These are phyloP conservation scores for Erebia palarica DNA, from an alignment of 2,888 invertebrate genomes.

Conservation along the genomic window DNA sequence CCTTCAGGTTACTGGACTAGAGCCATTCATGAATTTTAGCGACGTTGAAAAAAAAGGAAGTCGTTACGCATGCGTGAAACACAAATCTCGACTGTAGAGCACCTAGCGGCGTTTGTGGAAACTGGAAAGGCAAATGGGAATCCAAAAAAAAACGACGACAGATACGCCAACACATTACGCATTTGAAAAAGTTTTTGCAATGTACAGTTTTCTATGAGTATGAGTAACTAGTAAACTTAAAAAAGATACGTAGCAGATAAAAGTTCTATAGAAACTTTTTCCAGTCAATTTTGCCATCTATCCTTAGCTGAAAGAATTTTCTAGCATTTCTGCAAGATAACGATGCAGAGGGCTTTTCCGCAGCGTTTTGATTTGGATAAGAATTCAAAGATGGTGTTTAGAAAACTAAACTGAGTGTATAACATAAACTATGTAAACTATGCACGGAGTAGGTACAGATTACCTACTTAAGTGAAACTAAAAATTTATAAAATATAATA, in stretches of 20 bases:
- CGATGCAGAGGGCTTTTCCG: neutral
- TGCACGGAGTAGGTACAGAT: too few relatives aligned
- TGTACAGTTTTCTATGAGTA: neutral
- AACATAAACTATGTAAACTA: too few relatives aligned
- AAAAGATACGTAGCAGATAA: too few relatives aligned
- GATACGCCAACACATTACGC: too few relatives aligned
- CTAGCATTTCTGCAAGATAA: neutral
- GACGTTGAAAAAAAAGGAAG: slow-evolving; percentile 62
- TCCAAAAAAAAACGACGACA: neutral
- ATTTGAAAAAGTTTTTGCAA: neutral
- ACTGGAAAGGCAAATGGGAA: neutral
- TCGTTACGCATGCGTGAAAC: slow-evolving; percentile 68
- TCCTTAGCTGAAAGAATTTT: neutral
- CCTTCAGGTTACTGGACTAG: slow-evolving; percentile 62
- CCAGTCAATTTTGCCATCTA: neutral
- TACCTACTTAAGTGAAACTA: too few relatives aligned
- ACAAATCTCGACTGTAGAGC: slow-evolving; percentile 44
- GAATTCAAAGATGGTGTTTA: slow-evolving; percentile 3
- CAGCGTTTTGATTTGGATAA: neutral
- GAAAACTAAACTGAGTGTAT: too few relatives aligned
- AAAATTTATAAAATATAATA: too few relatives aligned
- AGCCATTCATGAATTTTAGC: slow-evolving; percentile 77
- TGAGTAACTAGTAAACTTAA: too few relatives aligned
- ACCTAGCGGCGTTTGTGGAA: slow-evolving; percentile 9
- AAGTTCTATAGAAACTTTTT: neutral